Evolutionary conservation across 2,888 invertebrate species (phyloP), one percentile per base, ranked within the genome.

Genomic region (Abrostola triplasia): DNA sequence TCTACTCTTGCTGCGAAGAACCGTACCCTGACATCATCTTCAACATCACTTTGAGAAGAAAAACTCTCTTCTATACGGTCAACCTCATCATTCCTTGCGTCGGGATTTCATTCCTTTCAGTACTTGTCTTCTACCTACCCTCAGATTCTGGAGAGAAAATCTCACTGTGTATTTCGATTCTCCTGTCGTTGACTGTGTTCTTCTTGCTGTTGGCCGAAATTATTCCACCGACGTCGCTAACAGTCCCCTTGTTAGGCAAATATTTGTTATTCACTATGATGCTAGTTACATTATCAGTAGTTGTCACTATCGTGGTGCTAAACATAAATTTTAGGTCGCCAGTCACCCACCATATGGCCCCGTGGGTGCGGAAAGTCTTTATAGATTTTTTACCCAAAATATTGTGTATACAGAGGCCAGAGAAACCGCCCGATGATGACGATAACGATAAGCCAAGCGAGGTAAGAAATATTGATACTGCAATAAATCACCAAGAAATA

Each of bases 131-230:
- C 95, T 99, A 99, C 92, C 95, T 99, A 82, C 99, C 99, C 67
- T 98, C 98, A 76, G 99, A 99, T 94, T 98, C 98, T 57, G 99
- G 99, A 77, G 99, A 99, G 94, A 99, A 99, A 92, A 98, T 99
- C 83, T 99, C 99, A 71, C 96, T 99, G 75, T 99, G 99, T 91
- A 98, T 98, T 86, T 98, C 98, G 77, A 98, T 98, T 89, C 95
- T 98, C 71, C 96, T 98, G 61, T 98, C 98, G 80, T 95, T 98
- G 87, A 98, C 98, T 86, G 98, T 98, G 95, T 98, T 98, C 95
- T 98, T 98, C 95, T 95, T 98, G 86, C 95, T 98, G 82, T 95
- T 99, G 88, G 98, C 98, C 85, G 98, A 98, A 95, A 98, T 98
- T 89, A 98, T 98, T 90, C 98, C 98, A 81, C 98, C 98, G 59